Base-by-base conservation (phyloP, 2,888 invertebrate genomes). In the Catocala fraxini region DNA sequence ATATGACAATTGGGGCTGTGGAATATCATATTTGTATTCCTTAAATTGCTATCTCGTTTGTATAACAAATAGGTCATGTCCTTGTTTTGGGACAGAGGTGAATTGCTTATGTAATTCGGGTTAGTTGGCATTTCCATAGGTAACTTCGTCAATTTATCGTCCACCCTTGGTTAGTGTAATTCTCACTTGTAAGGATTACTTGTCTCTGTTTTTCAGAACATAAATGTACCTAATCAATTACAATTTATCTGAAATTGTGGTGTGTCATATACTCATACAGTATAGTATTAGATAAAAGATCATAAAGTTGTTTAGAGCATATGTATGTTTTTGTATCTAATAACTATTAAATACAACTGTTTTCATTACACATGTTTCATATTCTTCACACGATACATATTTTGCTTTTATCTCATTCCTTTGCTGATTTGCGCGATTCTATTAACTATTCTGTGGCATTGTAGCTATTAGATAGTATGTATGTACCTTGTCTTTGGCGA, bases 401-500 rank as follows among this genome's bases (percentile, higher is more conserved):
- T 25, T 25, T 25, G 25, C 25, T 25, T 15, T 25, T 25, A 25
- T 25, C 25, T 25, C 1, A 25, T 3, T 25, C 25, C 25, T 25
- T 3, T 25, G 25, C 25, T 25, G 25, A 3, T 25, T 25, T 25
- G 15, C 15, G 15, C 3, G 25, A 25, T 4, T 25, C 25, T 4
- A 25, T 25, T 25, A 4, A 3, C 5, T 11, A n/a, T 11, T n/a
- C 10, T n/a, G n/a, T 43, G 6, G 4, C 2, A n/a, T 45, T 6
- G n/a, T n/a, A 45, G 15, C 3, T 3, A 25, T 45, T 15, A 45
- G 45, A 6, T 15, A 1, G 15, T 45, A 11, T 49, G 15, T 51
- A 52, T 59, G 82, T 89, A 98, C 98, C 96, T 99, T 99, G 89
- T 99, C 99, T 94, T 99, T 99, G 61, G 99, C 98, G 67, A 98